Conservation (phyloP, 2,797 vertebrate genomes). For the Trematomus bernacchii region DNA sequence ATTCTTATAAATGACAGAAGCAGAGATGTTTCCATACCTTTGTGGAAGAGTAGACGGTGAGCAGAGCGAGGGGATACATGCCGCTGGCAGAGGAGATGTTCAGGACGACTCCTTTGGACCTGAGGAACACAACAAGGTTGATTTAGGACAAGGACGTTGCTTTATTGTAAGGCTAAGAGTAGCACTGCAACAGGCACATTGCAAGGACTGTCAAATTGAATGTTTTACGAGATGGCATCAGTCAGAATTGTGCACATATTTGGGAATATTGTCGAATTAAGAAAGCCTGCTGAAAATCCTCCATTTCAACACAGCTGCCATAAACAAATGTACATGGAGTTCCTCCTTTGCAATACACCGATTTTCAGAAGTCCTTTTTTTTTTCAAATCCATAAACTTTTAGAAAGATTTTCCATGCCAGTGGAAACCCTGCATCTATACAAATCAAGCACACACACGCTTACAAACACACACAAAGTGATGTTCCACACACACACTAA, state of each 20-base stretch:
- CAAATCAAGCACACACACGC: constrained; percentile 42
- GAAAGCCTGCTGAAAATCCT: background rate
- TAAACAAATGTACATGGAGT: too few species aligned
- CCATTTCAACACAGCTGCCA: background rate
- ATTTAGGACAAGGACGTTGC: background rate
- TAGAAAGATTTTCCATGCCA: constrained; percentile 36
- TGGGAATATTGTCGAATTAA: background rate
- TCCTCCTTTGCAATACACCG: background rate
- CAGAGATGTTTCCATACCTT: constrained; percentile 53
- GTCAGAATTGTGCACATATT: background rate
- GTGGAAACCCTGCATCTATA: constrained; percentile 42
- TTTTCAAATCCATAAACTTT: constrained; percentile 47
- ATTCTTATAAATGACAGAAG: too few species aligned
- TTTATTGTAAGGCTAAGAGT: background rate
- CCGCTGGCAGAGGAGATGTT: constrained; percentile 93
- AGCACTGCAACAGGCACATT: background rate
- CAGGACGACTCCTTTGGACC: constrained; percentile 89
- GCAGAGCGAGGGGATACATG: constrained; percentile 87
- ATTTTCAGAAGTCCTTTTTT: background rate
- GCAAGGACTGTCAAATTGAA: background rate
- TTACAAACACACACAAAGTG: constrained; percentile 50
- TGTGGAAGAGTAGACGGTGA: constrained; percentile 88
- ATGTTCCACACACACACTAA: constrained; percentile 16
- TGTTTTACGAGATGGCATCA: background rate
- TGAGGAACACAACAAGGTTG: constrained; percentile 7